Evolutionary conservation across 2,888 invertebrate genomes (phyloP).

Genomic region (Steromphala cineraria): DNA sequence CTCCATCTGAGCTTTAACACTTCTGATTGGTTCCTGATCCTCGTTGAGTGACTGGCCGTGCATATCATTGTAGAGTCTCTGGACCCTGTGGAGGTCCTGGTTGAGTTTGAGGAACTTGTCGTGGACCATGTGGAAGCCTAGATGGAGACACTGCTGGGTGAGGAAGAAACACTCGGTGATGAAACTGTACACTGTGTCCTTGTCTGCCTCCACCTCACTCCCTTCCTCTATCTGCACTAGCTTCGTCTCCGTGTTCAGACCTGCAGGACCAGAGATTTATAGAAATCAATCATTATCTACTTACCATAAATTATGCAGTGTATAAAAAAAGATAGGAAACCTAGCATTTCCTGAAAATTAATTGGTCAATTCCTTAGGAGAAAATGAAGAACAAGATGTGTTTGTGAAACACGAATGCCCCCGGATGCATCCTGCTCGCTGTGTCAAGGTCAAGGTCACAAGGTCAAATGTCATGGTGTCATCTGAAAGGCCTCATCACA

Average conservation of each 20-base stretch:
- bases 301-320: too few relatives aligned
- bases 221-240: slow-evolving; percentile 81
- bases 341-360: too few relatives aligned
- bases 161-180: slow-evolving; percentile 94
- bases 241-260: slow-evolving; percentile 4
- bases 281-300: too few relatives aligned
- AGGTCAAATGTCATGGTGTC: too few relatives aligned
- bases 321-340: too few relatives aligned
- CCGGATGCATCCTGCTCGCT: too few relatives aligned
- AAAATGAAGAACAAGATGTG: too few relatives aligned
- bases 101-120: slow-evolving; percentile 79
- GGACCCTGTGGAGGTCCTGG: slow-evolving; percentile 83
- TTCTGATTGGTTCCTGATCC: slow-evolving; percentile 76
- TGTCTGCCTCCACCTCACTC: slow-evolving; percentile 82
- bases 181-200: slow-evolving; percentile 77
- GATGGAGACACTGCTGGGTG: slow-evolving; percentile 89
- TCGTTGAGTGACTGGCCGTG: slow-evolving; percentile 78
- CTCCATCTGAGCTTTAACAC: slow-evolving; percentile 69
- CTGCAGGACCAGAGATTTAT: neutral
- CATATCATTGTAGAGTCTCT: slow-evolving; percentile 84
- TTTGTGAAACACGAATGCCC: too few relatives aligned
- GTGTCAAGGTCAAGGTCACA: too few relatives aligned
- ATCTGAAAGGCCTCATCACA: too few relatives aligned
- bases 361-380: too few relatives aligned
- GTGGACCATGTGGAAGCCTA: slow-evolving; percentile 79